Evolutionary conservation across 2,888 invertebrate species (phyloP), one percentile per base, ranked within the genome.

Genomic region (Anorthoa munda): DNA sequence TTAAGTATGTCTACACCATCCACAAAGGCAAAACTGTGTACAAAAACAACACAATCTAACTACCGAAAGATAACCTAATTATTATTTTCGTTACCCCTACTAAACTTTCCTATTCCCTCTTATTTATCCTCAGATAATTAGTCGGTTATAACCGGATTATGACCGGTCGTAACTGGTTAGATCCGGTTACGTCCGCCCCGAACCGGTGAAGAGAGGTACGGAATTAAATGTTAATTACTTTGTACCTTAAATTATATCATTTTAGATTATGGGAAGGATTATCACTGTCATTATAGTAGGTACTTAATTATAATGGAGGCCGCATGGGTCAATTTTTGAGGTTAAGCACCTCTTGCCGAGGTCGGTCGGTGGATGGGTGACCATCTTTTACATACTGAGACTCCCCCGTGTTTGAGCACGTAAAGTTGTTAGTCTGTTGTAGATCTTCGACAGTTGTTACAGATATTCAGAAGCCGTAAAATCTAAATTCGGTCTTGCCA

Each of bases 211-310:
- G 73, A 76, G 73, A 72, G 84, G 81, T 65, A 48, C 69, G 77
- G 74, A 81, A 81, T 85, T 84, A 79, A 82, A 82, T 79, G 74
- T 79, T 77, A 83, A 79, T 85, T 77, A 79, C 81, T 64, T 45
- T 75, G 45, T 75, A 61, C 67, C 70, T 66, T 55, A 77, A 67
- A 53, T 76, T 66, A 68, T 66, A 56, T 77, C 53, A 68, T 82
- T 77, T 23, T 63, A 68, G 69, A 73, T 81, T 79, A 61, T 66
- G 48, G 48, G 12, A 9, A 23, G 17, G 58, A 81, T 80, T 61
- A 76, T 58, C 21, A 9, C 12, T 18, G 18, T 48, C 31, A 56
- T 79, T 53, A 55, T 18, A 21, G 46, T 31, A 39, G 21, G 4
- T 31, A 50, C 21, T 55, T 50, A 39, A 39, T 39, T 39, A 39